A percentile compares a stretch with the other conserved stretches of the same genome.
Evolutionary conservation across 2,888 invertebrate genomes (phyloP).

Genomic region (Polyploca ridens): DNA sequence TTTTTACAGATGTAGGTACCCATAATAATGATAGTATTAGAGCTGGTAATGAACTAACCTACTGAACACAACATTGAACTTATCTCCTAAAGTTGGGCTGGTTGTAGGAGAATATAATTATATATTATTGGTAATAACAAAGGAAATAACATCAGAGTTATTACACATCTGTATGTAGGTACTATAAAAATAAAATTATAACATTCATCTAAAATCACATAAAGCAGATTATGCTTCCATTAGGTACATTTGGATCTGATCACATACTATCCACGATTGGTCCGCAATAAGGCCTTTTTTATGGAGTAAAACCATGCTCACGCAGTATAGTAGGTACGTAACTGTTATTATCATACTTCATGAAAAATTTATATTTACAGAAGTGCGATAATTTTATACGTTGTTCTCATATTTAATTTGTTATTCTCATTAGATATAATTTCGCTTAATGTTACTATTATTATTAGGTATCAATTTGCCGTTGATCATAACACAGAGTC

Average conservation of each 20-base stretch:
- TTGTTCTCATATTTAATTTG: neutral
- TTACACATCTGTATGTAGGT: slow-evolving; percentile 16
- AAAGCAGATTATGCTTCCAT: slow-evolving; percentile 49
- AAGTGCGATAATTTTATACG: neutral
- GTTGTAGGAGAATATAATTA: neutral
- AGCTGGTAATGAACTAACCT: slow-evolving; percentile 34
- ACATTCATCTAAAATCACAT: slow-evolving; percentile 43
- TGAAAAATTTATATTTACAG: neutral
- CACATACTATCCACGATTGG: slow-evolving; percentile 66
- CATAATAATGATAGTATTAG: slow-evolving; percentile 13
- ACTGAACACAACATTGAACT: slow-evolving; percentile 58
- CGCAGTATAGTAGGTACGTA: slow-evolving; percentile 11
- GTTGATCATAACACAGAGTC: slow-evolving; percentile 35
- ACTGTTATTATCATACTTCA: neutral
- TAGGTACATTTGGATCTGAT: slow-evolving; percentile 53
- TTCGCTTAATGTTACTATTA: slow-evolving; percentile 16
- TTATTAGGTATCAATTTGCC: slow-evolving; percentile 32
- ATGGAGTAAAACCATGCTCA: slow-evolving; percentile 42
- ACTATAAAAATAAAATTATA: slow-evolving; percentile 19
- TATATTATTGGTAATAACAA: neutral
- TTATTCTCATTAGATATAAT: slow-evolving; percentile 14
- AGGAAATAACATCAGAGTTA: neutral
- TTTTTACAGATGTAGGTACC: slow-evolving; percentile 11
- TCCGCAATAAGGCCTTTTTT: slow-evolving; percentile 75
- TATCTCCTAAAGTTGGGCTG: neutral